Percentiles rank a stretch among this genome's conserved stretches.
phyloP scores from a whole-genome alignment of 2,888 invertebrate species.

The Thecocarcelia acutangulata region DNA sequence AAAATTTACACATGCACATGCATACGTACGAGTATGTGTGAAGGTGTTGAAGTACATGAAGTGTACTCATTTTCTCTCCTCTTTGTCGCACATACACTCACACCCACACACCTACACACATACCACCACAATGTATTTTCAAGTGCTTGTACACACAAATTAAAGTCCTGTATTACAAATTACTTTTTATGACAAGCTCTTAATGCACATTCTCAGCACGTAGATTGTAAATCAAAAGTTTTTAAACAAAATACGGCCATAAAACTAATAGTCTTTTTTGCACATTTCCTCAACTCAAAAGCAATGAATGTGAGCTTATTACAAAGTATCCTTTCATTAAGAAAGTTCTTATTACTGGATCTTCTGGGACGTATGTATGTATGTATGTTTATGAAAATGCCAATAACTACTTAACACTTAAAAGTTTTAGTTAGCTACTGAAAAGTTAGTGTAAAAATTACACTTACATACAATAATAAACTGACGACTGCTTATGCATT shows the following conservation, averaged over 20 bases:
- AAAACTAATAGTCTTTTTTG: constrained; percentile 48
- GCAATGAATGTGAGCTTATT: constrained; percentile 10
- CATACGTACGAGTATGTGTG: constrained; percentile 6
- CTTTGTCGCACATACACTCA: neutral
- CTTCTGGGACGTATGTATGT: neutral
- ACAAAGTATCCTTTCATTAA: constrained; percentile 15
- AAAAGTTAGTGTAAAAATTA: too few species aligned
- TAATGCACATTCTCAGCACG: constrained; percentile 39
- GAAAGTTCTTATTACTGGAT: neutral
- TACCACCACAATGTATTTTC: neutral
- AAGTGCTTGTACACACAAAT: constrained; percentile 33
- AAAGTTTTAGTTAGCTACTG: too few species aligned
- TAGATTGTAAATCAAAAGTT: constrained; percentile 25
- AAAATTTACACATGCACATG: constrained; percentile 15
- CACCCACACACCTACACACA: neutral
- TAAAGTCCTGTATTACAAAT: constrained; percentile 52
- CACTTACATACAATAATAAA: too few species aligned
- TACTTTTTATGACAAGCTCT: constrained; percentile 58
- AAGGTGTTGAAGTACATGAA: neutral
- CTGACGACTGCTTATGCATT: too few species aligned
- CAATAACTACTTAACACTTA: neutral
- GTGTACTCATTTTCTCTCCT: neutral
- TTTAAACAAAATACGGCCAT: constrained; percentile 38
- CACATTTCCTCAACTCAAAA: neutral
- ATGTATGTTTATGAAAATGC: neutral